These are phyloP conservation scores for Oryzias dopingdopingensis DNA, from an alignment of 2,797 vertebrate genomes.

Conservation along the genomic window DNA sequence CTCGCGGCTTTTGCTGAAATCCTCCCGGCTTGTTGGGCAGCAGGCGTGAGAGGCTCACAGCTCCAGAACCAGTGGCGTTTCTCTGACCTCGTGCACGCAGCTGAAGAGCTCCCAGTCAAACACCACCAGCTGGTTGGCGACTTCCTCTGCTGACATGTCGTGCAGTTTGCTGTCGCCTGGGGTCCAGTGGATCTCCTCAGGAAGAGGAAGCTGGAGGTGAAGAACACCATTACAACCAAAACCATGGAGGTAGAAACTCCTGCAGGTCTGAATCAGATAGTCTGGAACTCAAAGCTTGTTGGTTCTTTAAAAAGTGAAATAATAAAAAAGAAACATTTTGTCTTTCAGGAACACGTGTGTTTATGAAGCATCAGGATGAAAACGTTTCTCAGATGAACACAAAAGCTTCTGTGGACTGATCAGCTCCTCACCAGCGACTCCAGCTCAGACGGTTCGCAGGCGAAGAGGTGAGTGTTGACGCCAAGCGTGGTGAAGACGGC, in stretches of 20 bases:
- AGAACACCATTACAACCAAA: background rate
- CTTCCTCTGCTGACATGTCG: conserved; percentile 89
- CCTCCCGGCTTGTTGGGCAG: too few species aligned
- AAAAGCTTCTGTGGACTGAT: background rate
- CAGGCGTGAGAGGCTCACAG: too few species aligned
- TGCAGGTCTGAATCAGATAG: too few species aligned
- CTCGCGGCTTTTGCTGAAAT: too few species aligned
- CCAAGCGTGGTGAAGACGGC: conserved; percentile 96
- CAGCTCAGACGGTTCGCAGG: conserved; percentile 86
- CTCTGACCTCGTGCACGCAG: conserved; percentile 90
- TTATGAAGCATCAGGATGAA: background rate
- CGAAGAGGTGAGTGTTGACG: conserved; percentile 95
- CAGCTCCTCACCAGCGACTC: conserved; percentile 86
- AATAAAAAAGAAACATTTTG: too few species aligned
- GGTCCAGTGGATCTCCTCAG: conserved; percentile 92
- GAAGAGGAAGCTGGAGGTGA: conserved; percentile 83
- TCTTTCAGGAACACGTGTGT: too few species aligned
- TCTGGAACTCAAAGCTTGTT: too few species aligned
- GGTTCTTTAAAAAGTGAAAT: too few species aligned
- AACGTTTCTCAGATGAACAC: too few species aligned
- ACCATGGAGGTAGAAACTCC: too few species aligned
- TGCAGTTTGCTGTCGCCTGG: conserved; percentile 94
- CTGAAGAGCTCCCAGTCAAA: conserved; percentile 98
- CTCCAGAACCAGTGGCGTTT: background rate
- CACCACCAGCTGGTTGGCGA: conserved; percentile 90